Conservation (phyloP, 2,797 vertebrate species). For the Galagoides demidoff region DNA sequence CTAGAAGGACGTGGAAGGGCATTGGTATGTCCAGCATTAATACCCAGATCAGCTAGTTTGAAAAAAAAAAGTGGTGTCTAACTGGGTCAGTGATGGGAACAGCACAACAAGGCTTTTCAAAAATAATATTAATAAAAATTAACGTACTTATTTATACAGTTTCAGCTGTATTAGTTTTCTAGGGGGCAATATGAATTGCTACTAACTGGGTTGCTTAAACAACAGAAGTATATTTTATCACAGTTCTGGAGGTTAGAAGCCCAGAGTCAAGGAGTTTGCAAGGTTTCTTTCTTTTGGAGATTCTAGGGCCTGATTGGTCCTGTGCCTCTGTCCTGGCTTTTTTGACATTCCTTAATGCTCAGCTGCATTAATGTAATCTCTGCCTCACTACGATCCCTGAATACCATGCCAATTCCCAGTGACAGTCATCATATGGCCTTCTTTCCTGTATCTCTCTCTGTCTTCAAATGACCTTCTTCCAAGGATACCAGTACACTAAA, state of each 20-base stretch:
- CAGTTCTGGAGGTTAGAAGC: not conserved
- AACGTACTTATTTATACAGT: not conserved
- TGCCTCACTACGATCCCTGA: not conserved
- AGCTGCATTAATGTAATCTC: not conserved
- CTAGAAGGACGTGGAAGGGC: not conserved
- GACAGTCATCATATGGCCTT: not conserved
- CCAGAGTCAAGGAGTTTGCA: not conserved
- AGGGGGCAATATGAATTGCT: not conserved
- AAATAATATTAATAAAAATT: not conserved
- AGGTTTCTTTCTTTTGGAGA: not conserved
- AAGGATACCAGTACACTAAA: not conserved
- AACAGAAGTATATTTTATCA: not conserved
- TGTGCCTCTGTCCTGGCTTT: not conserved
- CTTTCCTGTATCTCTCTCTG: not conserved
- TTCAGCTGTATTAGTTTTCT: not conserved
- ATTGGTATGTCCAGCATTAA: not conserved
- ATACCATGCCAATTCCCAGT: not conserved
- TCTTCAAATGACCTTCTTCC: not conserved
- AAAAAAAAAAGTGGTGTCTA: not conserved
- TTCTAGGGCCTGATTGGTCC: not conserved
- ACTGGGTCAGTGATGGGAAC: not conserved
- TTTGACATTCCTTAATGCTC: not conserved
- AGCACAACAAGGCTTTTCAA: not conserved
- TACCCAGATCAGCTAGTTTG: not conserved
- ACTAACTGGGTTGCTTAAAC: not conserved